phyloP scores from a whole-genome alignment of 2,797 vertebrate genomes.

The Leucoraja ocellata region DNA sequence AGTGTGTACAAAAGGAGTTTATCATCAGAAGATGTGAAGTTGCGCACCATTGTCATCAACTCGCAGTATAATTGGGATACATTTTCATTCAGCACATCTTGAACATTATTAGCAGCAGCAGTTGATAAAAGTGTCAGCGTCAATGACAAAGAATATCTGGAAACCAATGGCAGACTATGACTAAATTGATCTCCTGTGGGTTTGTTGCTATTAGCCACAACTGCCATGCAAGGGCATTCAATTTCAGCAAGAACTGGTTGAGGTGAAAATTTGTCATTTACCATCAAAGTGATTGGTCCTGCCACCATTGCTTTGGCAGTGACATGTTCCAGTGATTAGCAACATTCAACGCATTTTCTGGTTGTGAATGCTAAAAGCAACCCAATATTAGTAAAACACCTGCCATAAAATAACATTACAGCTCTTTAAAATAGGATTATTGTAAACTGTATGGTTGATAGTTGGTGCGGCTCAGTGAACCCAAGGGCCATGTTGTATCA shows the following conservation, averaged over 20 bases:
- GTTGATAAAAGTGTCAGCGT: constrained; percentile 39
- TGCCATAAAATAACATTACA: background rate
- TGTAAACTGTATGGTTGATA: too few relatives aligned
- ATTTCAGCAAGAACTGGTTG: constrained; percentile 42
- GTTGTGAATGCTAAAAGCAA: background rate
- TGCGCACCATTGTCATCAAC: background rate
- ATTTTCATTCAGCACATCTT: background rate
- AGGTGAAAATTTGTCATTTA: constrained; percentile 43
- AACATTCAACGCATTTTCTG: background rate
- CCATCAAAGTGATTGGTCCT: constrained; percentile 6
- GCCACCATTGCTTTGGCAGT: background rate
- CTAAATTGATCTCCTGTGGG: constrained; percentile 41
- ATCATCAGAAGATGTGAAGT: background rate
- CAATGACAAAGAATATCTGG: constrained; percentile 43
- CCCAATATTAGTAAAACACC: background rate
- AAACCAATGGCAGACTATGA: constrained; percentile 44
- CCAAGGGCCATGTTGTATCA: too few relatives aligned
- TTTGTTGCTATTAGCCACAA: constrained; percentile 46
- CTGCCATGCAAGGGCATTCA: constrained; percentile 42
- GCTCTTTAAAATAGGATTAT: too few relatives aligned
- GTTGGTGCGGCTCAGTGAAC: too few relatives aligned
- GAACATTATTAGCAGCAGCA: constrained; percentile 21
- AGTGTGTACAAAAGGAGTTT: background rate
- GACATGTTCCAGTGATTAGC: background rate
- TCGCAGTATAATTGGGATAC: constrained; percentile 9